Evolutionary conservation across 2,797 vertebrate genomes (phyloP).

Genomic region (Gallinago solitaria): DNA sequence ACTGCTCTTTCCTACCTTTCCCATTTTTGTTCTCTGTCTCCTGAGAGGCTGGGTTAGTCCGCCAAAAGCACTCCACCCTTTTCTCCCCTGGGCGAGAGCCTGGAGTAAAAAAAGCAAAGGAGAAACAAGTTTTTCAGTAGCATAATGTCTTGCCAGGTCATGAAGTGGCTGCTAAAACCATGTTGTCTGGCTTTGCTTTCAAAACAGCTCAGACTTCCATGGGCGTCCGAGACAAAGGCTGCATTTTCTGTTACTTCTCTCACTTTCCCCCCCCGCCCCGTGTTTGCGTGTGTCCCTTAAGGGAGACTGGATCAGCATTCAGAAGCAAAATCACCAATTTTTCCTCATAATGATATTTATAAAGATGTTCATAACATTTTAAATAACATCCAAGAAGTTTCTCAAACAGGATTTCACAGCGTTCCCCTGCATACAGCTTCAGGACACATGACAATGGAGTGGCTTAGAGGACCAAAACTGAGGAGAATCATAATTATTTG

Average conservation of each 20-base stretch:
- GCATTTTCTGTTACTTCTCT: neutral
- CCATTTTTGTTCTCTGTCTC: neutral
- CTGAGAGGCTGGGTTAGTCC: neutral
- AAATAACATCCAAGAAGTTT: neutral
- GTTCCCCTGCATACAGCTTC: neutral
- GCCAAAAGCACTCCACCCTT: neutral
- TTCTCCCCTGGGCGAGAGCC: neutral
- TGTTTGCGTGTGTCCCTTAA: neutral
- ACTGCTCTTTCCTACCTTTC: neutral
- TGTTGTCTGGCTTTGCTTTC: neutral
- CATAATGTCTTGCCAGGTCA: neutral
- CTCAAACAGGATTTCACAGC: neutral
- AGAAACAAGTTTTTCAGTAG: neutral
- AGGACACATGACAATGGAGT: neutral
- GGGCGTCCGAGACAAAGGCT: neutral
- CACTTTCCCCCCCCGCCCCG: neutral
- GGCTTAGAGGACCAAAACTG: neutral
- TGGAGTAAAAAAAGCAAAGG: neutral
- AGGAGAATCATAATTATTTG: neutral
- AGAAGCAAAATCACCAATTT: neutral
- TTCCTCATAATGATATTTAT: neutral
- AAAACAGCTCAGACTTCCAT: neutral
- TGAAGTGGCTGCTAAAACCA: neutral
- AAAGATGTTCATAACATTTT: neutral
- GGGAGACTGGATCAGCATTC: neutral